Percentiles rank a stretch among this genome's conserved stretches.
phyloP scores from a whole-genome alignment of 2,797 vertebrate genomes.

The Pristis pectinata region DNA sequence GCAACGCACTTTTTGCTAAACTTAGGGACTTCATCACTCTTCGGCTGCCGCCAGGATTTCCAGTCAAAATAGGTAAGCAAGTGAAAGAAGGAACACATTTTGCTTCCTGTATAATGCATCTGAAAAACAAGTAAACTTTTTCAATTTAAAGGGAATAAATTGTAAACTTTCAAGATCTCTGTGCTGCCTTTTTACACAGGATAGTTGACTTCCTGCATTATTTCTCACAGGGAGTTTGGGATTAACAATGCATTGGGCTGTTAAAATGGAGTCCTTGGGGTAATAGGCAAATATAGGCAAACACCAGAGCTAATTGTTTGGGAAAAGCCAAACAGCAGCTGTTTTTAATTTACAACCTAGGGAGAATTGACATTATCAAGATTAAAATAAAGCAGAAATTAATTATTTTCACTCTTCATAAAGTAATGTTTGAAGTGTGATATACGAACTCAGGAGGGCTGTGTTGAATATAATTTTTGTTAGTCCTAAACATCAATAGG shows the following conservation, averaged over 20 bases:
- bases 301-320: not conserved
- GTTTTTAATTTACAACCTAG: not conserved
- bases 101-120: not conserved
- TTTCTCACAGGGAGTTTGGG: not conserved
- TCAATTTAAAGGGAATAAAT: not conserved
- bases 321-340: not conserved
- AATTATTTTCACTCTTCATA: not conserved
- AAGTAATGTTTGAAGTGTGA: not conserved
- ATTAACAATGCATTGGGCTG: not conserved
- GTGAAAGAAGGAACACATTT: not conserved
- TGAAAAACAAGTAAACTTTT: not conserved
- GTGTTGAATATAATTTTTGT: not conserved
- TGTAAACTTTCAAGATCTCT: not conserved
- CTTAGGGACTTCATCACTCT: constrained; percentile 91
- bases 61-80: constrained; percentile 82
- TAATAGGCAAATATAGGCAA: not conserved
- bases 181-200: not conserved
- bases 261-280: not conserved
- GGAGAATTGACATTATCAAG: not conserved
- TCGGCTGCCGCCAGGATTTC: constrained; percentile 87
- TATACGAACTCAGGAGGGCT: not conserved
- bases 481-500: not conserved
- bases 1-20: constrained; percentile 89
- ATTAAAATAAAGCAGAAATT: not conserved
- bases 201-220: not conserved